Conservation (phyloP, 2,113 vertebrate species). For the Cavia aperea region DNA sequence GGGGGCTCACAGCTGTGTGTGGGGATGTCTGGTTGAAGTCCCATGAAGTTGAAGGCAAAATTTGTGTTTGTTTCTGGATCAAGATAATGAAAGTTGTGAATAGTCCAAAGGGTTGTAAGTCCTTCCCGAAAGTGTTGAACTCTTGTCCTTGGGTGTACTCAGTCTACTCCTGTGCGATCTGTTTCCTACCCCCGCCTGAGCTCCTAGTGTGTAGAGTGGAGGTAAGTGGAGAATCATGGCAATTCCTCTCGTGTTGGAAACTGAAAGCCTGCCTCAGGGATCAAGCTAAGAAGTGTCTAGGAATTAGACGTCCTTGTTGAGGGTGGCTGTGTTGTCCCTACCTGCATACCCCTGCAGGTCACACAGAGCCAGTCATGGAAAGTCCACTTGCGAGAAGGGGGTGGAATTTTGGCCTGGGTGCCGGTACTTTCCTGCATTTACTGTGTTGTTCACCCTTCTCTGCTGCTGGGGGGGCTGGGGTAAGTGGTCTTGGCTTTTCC, state of each 20-base stretch:
- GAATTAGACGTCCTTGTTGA: neutral
- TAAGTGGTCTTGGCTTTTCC: constrained; percentile 40
- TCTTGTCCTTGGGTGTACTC: neutral
- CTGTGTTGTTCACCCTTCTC: constrained; percentile 1
- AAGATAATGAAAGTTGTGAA: neutral
- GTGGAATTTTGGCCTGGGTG: constrained; percentile 59
- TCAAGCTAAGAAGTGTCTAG: neutral
- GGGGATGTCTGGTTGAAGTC: neutral
- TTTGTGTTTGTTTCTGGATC: constrained; percentile 12
- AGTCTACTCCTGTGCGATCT: neutral
- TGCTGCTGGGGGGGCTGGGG: neutral
- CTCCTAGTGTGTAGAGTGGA: no score
- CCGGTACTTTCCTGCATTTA: constrained; percentile 64
- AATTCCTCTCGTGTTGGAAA: neutral
- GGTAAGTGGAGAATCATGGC: neutral
- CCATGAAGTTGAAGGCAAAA: neutral
- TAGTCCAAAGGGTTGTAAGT: neutral
- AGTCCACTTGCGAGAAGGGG: constrained; percentile 19
- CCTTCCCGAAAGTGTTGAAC: neutral
- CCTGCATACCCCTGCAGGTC: constrained; percentile 4
- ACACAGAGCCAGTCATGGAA: neutral
- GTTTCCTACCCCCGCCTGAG: neutral
- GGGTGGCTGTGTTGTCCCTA: neutral
- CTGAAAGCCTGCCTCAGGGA: neutral
- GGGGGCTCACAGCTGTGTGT: neutral